A percentile compares a stretch with the other conserved stretches of the same genome.
phyloP scores from a whole-genome alignment of 2,888 invertebrate genomes.

The Caenorhabditis panamensis region DNA sequence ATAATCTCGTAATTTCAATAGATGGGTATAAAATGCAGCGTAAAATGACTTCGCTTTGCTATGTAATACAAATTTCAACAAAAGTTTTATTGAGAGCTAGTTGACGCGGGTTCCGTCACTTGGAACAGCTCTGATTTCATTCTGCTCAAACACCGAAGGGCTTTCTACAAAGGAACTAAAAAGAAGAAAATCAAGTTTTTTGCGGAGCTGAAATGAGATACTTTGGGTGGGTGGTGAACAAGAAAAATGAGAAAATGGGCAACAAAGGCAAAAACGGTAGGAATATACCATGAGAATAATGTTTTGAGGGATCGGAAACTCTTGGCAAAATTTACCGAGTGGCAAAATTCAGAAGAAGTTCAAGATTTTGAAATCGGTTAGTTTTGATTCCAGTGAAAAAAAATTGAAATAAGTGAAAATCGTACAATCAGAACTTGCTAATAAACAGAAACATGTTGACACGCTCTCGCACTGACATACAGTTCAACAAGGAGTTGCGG shows the following conservation, averaged over 20 bases:
- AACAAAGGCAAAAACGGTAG: not conserved
- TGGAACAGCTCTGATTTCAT: constrained; percentile 47
- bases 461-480: constrained; percentile 16
- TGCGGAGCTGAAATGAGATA: constrained; percentile 34
- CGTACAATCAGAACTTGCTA: not conserved
- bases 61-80: no score
- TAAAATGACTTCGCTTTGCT: no score
- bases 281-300: no score
- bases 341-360: no score
- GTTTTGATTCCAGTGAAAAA: no score
- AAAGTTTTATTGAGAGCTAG: not conserved
- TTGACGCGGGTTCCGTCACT: constrained; percentile 2
- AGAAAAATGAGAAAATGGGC: not conserved
- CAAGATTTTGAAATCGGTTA: no score
- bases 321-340: no score
- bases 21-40: not conserved
- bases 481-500: constrained; percentile 36
- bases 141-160: constrained; percentile 26
- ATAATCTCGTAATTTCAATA: constrained; percentile 5
- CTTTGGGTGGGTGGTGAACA: constrained; percentile 2
- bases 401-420: no score
- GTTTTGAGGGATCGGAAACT: constrained; percentile 1
- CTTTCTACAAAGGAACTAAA: constrained; percentile 5
- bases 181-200: constrained; percentile 28
- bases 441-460: constrained; percentile 7